Conservation (phyloP, 2,888 invertebrate species). For the Cabera pusaria region DNA sequence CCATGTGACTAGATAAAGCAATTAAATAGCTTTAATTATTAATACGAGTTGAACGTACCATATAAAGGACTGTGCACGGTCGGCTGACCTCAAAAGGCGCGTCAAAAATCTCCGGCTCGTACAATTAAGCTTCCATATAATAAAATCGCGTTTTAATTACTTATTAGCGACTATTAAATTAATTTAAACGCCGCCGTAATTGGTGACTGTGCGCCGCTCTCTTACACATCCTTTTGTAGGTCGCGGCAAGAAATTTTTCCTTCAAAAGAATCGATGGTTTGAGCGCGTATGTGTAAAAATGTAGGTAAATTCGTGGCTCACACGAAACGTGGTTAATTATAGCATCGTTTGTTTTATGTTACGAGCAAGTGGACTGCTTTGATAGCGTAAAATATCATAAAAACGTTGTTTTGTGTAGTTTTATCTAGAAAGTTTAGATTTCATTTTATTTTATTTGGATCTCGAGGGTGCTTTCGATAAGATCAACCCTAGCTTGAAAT, state of each 20-base stretch:
- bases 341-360: constrained; percentile 40
- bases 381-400: constrained; percentile 42
- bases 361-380: constrained; percentile 41
- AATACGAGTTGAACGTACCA: constrained; percentile 36
- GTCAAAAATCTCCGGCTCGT: constrained; percentile 52
- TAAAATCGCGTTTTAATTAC: constrained; percentile 72
- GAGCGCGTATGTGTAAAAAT: constrained; percentile 1
- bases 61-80: constrained; percentile 32
- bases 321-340: constrained; percentile 47
- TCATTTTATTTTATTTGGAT: constrained; percentile 3
- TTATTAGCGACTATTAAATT: constrained; percentile 63
- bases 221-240: constrained; percentile 27
- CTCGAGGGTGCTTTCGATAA: constrained; percentile 5
- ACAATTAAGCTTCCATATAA: constrained; percentile 66
- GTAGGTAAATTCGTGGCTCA: constrained; percentile 41
- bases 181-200: constrained; percentile 62
- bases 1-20: constrained; percentile 53
- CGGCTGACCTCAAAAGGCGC: constrained; percentile 55
- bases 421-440: constrained; percentile 10
- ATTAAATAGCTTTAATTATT: constrained; percentile 56
- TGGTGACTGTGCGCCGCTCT: constrained; percentile 40
- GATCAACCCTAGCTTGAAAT: not conserved
- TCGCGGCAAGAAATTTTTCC: constrained; percentile 27
- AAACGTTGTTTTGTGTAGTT: constrained; percentile 20
- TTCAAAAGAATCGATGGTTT: constrained; percentile 16